Evolutionary conservation across 2,113 vertebrate species (phyloP), one percentile per base, ranked within the genome.

Genomic region (Neopipo cinnamomea): DNA sequence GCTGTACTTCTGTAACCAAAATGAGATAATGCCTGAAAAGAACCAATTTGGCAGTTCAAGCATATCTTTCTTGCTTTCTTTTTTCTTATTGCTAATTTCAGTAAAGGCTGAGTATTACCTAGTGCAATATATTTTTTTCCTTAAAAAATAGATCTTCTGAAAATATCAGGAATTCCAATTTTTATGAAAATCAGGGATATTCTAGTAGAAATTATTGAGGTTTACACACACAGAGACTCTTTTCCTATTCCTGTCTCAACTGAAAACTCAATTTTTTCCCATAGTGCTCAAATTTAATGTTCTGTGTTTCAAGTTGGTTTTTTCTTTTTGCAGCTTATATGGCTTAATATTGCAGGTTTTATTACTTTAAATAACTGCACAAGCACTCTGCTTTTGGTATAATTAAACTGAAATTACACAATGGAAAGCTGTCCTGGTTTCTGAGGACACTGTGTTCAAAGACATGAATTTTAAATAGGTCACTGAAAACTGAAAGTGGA

Each of bases 401-500:
- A 68, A 65, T 68, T 53, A 56, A 73, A 65, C 42, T 77, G 56
- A 80, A 82, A 76, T 76, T 55, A 47, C 31, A 28, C 30, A 75
- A 31, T 44, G 52, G 61, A 85, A 95, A 94, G 18, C 41, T 74
- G 11, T 53, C 67, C n/a, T 75, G 62, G 42, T 49, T 88, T 76
- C 62, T 93, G 81, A 95, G 90, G 77, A 58, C 73, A 39, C 14
- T 16, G 5, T 84, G 72, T 88, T 92, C 80, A 42, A 88, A 92
- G 55, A 89, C 15, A 28, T 55, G 17, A 78, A 68, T 96, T 94
- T 92, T 92, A 94, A 94, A 92, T 66, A 90, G 58, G 55, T 68
- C 35, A 50, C 28, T 67, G 78, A 80, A 77, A 97, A 92, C 74
- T 82, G 63, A 44, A 77, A 85, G 76, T 80, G 65, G 13, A 75